Conservation (phyloP, 2,113 vertebrate species). For the Apteryx mantelli region DNA sequence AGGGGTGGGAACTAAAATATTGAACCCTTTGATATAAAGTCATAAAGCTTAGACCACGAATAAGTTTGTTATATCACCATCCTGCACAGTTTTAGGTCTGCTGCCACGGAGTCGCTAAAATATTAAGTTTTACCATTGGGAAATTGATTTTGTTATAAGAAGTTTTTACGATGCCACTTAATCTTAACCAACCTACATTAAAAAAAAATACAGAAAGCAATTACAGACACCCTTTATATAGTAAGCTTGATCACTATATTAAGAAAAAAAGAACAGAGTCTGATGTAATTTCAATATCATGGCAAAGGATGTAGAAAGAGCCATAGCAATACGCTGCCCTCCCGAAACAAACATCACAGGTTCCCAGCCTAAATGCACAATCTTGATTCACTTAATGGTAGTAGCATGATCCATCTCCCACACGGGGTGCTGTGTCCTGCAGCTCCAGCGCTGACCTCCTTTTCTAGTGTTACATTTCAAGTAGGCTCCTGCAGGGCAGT, state of each 20-base stretch:
- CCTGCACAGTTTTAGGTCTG: conserved; percentile 15
- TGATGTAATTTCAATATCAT: conserved; percentile 62
- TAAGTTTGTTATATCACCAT: conserved; percentile 27
- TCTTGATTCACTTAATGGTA: conserved; percentile 56
- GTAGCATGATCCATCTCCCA: conserved; percentile 38
- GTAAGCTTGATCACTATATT: conserved; percentile 72
- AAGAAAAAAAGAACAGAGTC: conserved; percentile 47
- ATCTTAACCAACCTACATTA: conserved; percentile 66
- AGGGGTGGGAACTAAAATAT: conserved; percentile 4
- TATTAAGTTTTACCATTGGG: conserved; percentile 66
- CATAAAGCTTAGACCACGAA: conserved; percentile 8
- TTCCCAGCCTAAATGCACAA: conserved; percentile 42
- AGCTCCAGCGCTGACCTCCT: conserved; percentile 42
- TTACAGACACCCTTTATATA: conserved; percentile 61
- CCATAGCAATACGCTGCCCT: conserved; percentile 29
- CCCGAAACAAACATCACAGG: conserved; percentile 37
- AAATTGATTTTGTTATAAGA: conserved; percentile 75
- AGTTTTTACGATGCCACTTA: conserved; percentile 68
- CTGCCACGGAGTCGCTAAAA: conserved; percentile 55
- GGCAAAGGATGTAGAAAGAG: conserved; percentile 52
- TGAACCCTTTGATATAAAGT: background rate
- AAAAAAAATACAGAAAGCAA: conserved; percentile 62
- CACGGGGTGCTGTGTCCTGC: conserved; percentile 3
- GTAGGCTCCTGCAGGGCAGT: background rate
- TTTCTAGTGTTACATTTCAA: conserved; percentile 50